Conservation (phyloP, 92 coral and sea anemone species). For the Meandrina meandrites region DNA sequence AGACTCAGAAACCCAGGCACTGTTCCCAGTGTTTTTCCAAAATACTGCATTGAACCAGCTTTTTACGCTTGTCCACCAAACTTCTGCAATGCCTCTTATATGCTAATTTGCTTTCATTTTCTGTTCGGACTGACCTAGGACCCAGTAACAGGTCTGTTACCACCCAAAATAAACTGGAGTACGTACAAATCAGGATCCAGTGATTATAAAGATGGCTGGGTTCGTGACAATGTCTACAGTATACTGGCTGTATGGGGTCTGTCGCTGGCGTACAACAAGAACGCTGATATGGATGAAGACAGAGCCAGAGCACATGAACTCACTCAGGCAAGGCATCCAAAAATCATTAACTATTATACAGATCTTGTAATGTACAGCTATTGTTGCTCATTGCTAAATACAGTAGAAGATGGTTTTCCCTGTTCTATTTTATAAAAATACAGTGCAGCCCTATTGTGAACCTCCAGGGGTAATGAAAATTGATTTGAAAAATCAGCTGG, state of each 20-base stretch:
- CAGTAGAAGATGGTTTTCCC: too few species aligned
- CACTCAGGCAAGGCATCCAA: conserved; percentile 68
- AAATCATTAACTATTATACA: background rate
- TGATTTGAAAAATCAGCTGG: too few species aligned
- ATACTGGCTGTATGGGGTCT: conserved; percentile 97
- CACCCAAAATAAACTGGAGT: conserved; percentile 81
- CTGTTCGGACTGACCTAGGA: conserved; percentile 52
- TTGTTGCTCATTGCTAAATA: too few species aligned
- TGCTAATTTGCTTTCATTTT: too few species aligned
- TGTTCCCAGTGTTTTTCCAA: too few species aligned
- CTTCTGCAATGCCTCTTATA: background rate
- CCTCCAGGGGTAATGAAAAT: too few species aligned
- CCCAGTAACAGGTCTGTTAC: conserved; percentile 96
- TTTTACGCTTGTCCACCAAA: background rate
- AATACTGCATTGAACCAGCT: background rate
- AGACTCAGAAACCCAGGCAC: too few species aligned
- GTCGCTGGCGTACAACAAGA: conserved; percentile 92
- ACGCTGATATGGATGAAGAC: conserved; percentile 98
- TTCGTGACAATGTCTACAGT: conserved; percentile 95
- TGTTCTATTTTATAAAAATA: too few species aligned
- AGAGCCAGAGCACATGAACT: conserved; percentile 93
- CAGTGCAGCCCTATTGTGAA: too few species aligned
- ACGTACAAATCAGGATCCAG: conserved; percentile 56
- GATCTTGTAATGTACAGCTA: too few species aligned
- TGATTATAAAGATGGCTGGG: conserved; percentile 91